A percentile compares a stretch with the other conserved stretches of the same genome.
Conservation (phyloP, 2,888 invertebrate genomes). For the Mythimna impura region DNA sequence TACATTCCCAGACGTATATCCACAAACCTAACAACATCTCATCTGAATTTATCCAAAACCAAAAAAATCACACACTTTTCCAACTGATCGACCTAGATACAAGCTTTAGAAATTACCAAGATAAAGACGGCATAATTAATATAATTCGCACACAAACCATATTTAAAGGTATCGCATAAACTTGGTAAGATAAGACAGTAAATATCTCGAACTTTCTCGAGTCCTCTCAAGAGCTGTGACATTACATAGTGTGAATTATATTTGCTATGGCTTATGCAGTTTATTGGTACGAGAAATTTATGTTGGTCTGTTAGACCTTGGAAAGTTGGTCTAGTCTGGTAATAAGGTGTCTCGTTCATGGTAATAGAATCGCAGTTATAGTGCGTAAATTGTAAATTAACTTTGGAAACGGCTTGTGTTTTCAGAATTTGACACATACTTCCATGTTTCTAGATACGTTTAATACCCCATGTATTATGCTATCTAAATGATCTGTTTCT, state of each 20-base stretch:
- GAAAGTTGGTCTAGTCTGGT: conserved; percentile 54
- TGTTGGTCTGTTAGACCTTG: conserved; percentile 36
- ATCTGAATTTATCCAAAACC: background rate
- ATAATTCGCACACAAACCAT: conserved; percentile 39
- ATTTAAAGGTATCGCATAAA: conserved; percentile 50
- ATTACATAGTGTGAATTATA: conserved; percentile 56
- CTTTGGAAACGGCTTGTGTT: conserved; percentile 8
- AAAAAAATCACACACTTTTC: conserved; percentile 29
- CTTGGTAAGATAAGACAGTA: conserved; percentile 35
- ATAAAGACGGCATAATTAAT: conserved; percentile 39
- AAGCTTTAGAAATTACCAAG: conserved; percentile 21
- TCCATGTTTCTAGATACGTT: background rate
- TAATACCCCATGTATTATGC: conserved; percentile 2
- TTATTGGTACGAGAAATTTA: conserved; percentile 56
- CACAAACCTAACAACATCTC: background rate
- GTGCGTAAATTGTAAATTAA: conserved; percentile 18
- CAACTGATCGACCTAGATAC: conserved; percentile 8
- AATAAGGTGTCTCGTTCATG: conserved; percentile 39
- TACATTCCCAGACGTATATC: background rate
- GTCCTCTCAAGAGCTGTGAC: conserved; percentile 47
- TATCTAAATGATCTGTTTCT: background rate
- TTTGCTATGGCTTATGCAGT: conserved; percentile 38
- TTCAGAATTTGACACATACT: conserved; percentile 5
- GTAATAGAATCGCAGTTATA: conserved; percentile 23
- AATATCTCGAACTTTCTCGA: conserved; percentile 54